Evolutionary conservation across 2,113 vertebrate genomes (phyloP).

Genomic region (Solea senegalensis): DNA sequence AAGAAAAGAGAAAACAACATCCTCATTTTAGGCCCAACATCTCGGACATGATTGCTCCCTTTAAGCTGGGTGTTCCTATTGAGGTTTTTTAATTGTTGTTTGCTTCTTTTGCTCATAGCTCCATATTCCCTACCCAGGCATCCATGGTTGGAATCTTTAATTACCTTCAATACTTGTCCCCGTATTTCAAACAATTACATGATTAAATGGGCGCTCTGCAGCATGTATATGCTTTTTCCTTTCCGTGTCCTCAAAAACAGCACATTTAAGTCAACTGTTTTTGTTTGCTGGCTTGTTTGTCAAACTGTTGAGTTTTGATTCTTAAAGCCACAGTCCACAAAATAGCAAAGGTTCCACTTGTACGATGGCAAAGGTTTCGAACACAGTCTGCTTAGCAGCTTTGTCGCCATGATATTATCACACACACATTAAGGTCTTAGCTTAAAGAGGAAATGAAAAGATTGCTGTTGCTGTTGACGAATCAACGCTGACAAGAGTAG

Average conservation of each 20-base stretch:
- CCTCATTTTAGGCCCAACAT: conserved; percentile 80
- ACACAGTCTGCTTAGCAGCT: conserved; percentile 28
- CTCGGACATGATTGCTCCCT: conserved; percentile 81
- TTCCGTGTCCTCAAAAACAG: conserved; percentile 49
- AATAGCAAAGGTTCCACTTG: conserved; percentile 53
- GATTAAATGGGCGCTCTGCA: conserved; percentile 64
- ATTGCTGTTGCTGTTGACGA: conserved; percentile 77
- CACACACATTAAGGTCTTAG: conserved; percentile 69
- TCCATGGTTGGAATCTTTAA: conserved; percentile 77
- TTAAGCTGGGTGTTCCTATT: conserved; percentile 79
- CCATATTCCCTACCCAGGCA: conserved; percentile 60
- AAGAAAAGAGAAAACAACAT: conserved; percentile 80
- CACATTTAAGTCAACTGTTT: conserved; percentile 64
- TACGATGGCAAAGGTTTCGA: conserved; percentile 50
- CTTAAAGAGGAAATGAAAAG: conserved; percentile 79
- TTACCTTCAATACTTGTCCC: conserved; percentile 76
- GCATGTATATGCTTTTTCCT: conserved; percentile 52
- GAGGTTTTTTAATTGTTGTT: conserved; percentile 79
- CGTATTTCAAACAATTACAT: conserved; percentile 76
- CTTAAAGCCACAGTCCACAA: conserved; percentile 58
- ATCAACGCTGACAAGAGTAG: conserved; percentile 76
- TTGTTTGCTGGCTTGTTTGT: conserved; percentile 47
- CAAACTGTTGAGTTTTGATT: conserved; percentile 63
- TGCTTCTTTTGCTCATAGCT: conserved; percentile 69
- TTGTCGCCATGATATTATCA: conserved; percentile 69